phyloP scores from a whole-genome alignment of 2,113 vertebrate genomes.

The Dicrurus megarhynchus region DNA sequence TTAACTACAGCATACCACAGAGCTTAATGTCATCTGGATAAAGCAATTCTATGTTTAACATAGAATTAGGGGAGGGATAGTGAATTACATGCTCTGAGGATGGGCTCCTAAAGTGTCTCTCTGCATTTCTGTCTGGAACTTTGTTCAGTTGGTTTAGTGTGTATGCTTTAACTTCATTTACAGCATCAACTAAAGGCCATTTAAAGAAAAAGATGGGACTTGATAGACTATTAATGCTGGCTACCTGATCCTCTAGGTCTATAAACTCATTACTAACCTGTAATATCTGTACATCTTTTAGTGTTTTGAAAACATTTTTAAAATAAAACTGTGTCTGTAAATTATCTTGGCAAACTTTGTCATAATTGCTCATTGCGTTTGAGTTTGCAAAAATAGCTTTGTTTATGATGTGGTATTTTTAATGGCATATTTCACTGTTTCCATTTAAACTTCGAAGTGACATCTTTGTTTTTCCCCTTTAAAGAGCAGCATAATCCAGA shows the following conservation, averaged over 20 bases:
- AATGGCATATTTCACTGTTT: constrained; percentile 51
- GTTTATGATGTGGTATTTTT: constrained; percentile 51
- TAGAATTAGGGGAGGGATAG: not conserved
- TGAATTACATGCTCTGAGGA: not conserved
- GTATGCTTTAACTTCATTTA: not conserved
- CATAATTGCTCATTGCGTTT: constrained; percentile 5
- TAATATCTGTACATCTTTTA: not conserved
- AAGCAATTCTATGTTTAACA: not conserved
- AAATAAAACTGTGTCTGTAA: not conserved
- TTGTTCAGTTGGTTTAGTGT: not conserved
- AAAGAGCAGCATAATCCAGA: constrained; percentile 54
- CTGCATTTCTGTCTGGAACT: not conserved
- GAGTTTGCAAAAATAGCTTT: constrained; percentile 37
- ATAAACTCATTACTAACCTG: not conserved
- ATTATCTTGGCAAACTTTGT: not conserved
- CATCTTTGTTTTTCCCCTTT: constrained; percentile 47
- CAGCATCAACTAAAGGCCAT: not conserved
- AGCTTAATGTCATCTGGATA: not conserved
- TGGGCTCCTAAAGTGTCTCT: not conserved
- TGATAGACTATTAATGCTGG: not conserved
- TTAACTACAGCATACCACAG: not conserved
- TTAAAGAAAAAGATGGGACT: not conserved
- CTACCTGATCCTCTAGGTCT: not conserved
- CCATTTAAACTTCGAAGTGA: constrained; percentile 38
- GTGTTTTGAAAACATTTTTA: not conserved